Percentiles rank a stretch among this genome's conserved stretches.
Evolutionary conservation across 1,140 invertebrate genomes (phyloP).

Genomic region (Tribolium madens): DNA sequence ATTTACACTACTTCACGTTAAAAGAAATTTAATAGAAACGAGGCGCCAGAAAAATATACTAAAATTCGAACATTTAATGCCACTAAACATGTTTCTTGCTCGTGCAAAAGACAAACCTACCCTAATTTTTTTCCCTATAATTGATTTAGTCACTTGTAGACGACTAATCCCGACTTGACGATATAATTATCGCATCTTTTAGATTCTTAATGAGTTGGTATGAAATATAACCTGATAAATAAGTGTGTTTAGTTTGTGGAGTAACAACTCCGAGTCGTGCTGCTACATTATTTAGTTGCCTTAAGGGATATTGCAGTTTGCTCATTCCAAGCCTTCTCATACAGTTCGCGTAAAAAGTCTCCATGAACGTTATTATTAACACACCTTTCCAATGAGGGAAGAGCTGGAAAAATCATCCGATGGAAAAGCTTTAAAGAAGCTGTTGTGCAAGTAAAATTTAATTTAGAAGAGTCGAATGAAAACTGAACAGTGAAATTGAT

Average conservation of each 20-base stretch:
- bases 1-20: slow-evolving; percentile 62
- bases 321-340: slow-evolving; percentile 40
- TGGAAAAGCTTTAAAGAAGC: too few species aligned
- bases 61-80: slow-evolving; percentile 59
- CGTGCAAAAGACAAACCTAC: slow-evolving; percentile 38
- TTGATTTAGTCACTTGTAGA: not conserved
- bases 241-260: slow-evolving; percentile 38
- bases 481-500: slow-evolving; percentile 7
- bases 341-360: slow-evolving; percentile 25
- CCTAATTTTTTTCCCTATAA: not conserved
- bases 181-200: slow-evolving; percentile 44
- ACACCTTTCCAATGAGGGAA: slow-evolving; percentile 19
- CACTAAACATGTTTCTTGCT: slow-evolving; percentile 49
- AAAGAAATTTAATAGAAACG: slow-evolving; percentile 62
- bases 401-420: slow-evolving; percentile 1
- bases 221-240: slow-evolving; percentile 43
- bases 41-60: slow-evolving; percentile 61
- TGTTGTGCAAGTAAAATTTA: slow-evolving; percentile 17
- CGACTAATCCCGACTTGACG: slow-evolving; percentile 12
- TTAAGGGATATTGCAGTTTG: slow-evolving; percentile 34
- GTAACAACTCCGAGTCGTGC: slow-evolving; percentile 34
- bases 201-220: slow-evolving; percentile 43
- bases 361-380: slow-evolving; percentile 43
- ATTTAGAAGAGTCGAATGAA: slow-evolving; percentile 7
- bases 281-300: slow-evolving; percentile 41